Evolutionary conservation across 2,888 invertebrate genomes (phyloP).

Genomic region (Neoaliturus tenellus): DNA sequence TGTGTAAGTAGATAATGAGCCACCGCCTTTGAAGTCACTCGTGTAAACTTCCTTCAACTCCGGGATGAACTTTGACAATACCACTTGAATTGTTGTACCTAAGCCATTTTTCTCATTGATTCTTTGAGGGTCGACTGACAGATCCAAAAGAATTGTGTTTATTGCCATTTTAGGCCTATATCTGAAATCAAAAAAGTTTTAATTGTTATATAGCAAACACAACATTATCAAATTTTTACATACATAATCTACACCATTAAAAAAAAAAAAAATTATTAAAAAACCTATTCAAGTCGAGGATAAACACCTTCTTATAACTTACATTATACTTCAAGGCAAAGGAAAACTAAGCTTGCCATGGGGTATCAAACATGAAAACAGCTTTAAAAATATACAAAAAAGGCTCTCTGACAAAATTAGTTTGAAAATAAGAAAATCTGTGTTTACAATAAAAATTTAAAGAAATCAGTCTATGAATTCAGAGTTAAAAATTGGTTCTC

Average conservation of each 20-base stretch:
- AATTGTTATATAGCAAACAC: too few species aligned
- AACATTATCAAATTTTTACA: background rate
- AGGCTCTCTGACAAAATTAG: too few species aligned
- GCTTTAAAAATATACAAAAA: too few species aligned
- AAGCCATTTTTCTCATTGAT: constrained; percentile 81
- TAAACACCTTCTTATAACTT: too few species aligned
- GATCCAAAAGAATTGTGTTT: constrained; percentile 87
- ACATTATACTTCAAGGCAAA: too few species aligned
- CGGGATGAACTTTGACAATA: constrained; percentile 82
- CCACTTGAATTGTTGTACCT: constrained; percentile 81
- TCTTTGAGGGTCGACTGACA: constrained; percentile 83
- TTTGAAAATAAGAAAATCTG: too few species aligned
- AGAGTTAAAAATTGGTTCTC: too few species aligned
- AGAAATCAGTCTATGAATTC: too few species aligned
- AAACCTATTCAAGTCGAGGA: background rate
- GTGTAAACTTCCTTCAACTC: constrained; percentile 82
- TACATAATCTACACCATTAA: background rate
- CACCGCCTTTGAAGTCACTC: constrained; percentile 80
- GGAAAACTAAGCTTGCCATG: too few species aligned
- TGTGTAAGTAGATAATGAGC: constrained; percentile 81
- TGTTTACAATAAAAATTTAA: too few species aligned
- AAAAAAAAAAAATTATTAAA: background rate
- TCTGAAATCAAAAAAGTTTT: too few species aligned
- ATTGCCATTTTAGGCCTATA: constrained; percentile 80
- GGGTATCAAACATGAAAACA: too few species aligned